Evolutionary conservation across 2,113 vertebrate species (phyloP).

Genomic region (Nettapus auritus): DNA sequence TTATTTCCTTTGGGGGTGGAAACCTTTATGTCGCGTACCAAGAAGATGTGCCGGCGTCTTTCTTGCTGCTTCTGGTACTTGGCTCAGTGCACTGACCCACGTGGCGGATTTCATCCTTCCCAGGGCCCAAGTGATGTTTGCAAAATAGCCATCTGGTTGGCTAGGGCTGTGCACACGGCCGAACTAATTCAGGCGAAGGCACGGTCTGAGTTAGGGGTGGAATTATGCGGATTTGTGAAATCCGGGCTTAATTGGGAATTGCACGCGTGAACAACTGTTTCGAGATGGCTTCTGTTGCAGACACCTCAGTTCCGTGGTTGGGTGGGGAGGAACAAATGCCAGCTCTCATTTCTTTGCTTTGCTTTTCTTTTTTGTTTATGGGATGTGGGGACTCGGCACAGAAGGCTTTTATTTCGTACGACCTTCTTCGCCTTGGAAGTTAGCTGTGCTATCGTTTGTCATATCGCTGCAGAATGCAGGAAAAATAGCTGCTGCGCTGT

Average conservation of each 20-base stretch:
- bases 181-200: neutral
- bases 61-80: neutral
- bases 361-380: fast-evolving
- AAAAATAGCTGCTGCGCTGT: neutral
- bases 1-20: neutral
- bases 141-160: neutral
- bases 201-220: neutral
- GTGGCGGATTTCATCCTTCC: neutral
- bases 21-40: neutral
- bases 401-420: fast-evolving
- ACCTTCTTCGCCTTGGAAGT: neutral
- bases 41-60: neutral
- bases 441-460: neutral
- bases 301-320: fast-evolving
- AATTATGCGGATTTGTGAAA: neutral
- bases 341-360: too few species aligned
- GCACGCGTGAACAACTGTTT: neutral
- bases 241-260: neutral
- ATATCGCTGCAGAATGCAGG: neutral
- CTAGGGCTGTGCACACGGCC: neutral
- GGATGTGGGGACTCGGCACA: fast-evolving
- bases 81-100: neutral
- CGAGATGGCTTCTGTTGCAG: neutral
- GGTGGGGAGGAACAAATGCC: neutral
- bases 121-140: neutral